Percentiles rank a stretch among this genome's conserved stretches.
These are phyloP conservation scores for Leptobrachium ailaonicum DNA, from an alignment of 2,113 vertebrate genomes.

Conservation along the genomic window DNA sequence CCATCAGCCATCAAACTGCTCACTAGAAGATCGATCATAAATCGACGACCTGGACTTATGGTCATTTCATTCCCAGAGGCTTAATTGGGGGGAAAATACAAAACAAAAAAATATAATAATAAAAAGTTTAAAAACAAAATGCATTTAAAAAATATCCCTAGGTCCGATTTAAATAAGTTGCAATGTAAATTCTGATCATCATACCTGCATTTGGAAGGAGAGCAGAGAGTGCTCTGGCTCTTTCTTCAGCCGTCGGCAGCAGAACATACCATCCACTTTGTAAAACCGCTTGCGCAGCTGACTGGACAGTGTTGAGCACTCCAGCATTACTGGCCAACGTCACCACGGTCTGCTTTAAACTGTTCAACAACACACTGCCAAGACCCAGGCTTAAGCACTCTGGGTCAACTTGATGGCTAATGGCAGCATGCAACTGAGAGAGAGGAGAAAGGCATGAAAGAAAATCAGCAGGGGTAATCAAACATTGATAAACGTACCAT, in stretches of 20 bases:
- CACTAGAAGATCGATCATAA: conserved; percentile 96
- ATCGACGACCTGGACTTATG: conserved; percentile 88
- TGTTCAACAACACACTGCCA: conserved; percentile 88
- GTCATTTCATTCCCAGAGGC: conserved; percentile 92
- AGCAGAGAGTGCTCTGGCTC: conserved; percentile 89
- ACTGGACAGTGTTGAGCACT: conserved; percentile 89
- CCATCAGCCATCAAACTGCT: conserved; percentile 98
- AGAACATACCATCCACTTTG: conserved; percentile 97
- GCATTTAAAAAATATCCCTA: not conserved
- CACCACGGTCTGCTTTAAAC: conserved; percentile 93
- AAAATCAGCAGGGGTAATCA: not conserved
- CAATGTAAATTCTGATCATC: conserved; percentile 16
- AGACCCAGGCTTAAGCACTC: conserved; percentile 90
- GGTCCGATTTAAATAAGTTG: not conserved
- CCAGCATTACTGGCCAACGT: conserved; percentile 91
- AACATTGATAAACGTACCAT: no score
- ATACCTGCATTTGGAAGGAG: conserved; percentile 90
- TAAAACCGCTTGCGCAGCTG: conserved; percentile 89
- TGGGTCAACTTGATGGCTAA: conserved; percentile 94
- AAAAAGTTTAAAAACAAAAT: not conserved
- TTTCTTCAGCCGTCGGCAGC: conserved; percentile 92
- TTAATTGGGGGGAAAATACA: conserved; percentile 52
- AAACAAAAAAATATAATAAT: not conserved
- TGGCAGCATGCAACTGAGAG: conserved; percentile 89
- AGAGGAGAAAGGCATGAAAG: conserved; percentile 8